Evolutionary conservation across 2,888 invertebrate genomes (phyloP).

Genomic region (Brachyopa scutellaris): DNA sequence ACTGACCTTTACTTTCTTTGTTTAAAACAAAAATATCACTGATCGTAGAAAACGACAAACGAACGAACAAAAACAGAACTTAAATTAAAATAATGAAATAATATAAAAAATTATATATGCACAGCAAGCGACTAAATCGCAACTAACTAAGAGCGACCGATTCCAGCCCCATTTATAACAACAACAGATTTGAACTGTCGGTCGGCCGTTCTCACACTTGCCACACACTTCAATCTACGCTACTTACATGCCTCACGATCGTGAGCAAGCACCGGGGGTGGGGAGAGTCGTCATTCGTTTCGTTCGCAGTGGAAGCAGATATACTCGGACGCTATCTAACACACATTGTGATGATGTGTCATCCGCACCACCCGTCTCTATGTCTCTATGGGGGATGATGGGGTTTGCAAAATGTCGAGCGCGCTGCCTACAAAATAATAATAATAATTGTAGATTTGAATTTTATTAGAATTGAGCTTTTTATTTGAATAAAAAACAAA

Average conservation of each 20-base stretch:
- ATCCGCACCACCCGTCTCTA: slow-evolving; percentile 4
- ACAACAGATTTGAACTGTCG: slow-evolving; percentile 72
- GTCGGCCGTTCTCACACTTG: slow-evolving; percentile 57
- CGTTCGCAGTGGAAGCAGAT: slow-evolving; percentile 6
- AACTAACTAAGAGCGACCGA: slow-evolving; percentile 79
- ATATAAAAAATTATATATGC: slow-evolving; percentile 43
- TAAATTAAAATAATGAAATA: background rate
- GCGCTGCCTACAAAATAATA: slow-evolving; percentile 12
- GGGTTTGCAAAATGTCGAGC: slow-evolving; percentile 25
- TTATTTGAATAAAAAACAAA: background rate
- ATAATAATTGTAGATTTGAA: slow-evolving; percentile 22
- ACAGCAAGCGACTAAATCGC: slow-evolving; percentile 77
- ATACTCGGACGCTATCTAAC: slow-evolving; percentile 25
- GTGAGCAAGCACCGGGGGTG: slow-evolving; percentile 25
- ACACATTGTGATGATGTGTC: slow-evolving; percentile 31
- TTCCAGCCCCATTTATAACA: slow-evolving; percentile 81
- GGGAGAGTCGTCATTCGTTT: slow-evolving; percentile 19
- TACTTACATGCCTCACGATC: slow-evolving; percentile 38
- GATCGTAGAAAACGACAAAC: slow-evolving; percentile 42
- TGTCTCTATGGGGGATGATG: slow-evolving; percentile 2
- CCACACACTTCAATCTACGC: slow-evolving; percentile 45
- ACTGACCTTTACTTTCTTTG: slow-evolving; percentile 65
- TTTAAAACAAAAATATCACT: slow-evolving; percentile 48
- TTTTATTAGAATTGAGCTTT: slow-evolving; percentile 29
- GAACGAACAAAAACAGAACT: slow-evolving; percentile 9